These are phyloP conservation scores for Leptopilina myrica DNA, from an alignment of 2,888 invertebrate genomes.

Conservation along the genomic window DNA sequence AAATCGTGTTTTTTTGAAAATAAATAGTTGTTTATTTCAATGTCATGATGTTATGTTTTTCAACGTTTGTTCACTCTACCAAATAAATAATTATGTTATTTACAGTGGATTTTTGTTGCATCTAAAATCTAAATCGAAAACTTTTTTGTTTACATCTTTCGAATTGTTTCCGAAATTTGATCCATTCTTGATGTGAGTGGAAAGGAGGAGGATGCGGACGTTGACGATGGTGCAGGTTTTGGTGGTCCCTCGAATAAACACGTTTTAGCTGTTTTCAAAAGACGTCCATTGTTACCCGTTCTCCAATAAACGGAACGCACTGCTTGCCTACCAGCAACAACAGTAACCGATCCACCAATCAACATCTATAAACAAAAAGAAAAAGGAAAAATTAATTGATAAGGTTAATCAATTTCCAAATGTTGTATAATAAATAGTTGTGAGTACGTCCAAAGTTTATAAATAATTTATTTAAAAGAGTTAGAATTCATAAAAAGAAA, in stretches of 20 bases:
- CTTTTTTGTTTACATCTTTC: conserved; percentile 29
- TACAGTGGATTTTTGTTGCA: conserved; percentile 50
- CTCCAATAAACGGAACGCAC: conserved; percentile 89
- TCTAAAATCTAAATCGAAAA: not conserved
- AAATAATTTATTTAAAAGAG: too few species aligned
- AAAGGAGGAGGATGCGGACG: conserved; percentile 62
- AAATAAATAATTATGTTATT: conserved; percentile 57
- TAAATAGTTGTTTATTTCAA: conserved; percentile 63
- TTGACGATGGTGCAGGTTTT: conserved; percentile 67
- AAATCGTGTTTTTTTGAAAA: conserved; percentile 50
- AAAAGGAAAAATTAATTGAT: too few species aligned
- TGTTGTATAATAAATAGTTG: too few species aligned
- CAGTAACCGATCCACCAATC: conserved; percentile 85
- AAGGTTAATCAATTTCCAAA: not conserved
- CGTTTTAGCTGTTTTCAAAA: conserved; percentile 69
- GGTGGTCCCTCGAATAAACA: conserved; percentile 72
- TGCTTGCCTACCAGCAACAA: conserved; percentile 85
- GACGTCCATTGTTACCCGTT: conserved; percentile 71
- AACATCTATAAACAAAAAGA: conserved; percentile 70
- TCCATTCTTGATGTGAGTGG: conserved; percentile 57
- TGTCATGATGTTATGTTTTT: conserved; percentile 50
- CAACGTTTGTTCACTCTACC: conserved; percentile 29
- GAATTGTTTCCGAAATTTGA: conserved; percentile 57
- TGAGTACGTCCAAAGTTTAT: too few species aligned
- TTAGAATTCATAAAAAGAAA: too few species aligned